A percentile compares a stretch with the other conserved stretches of the same genome.
Conservation (phyloP, 2,888 invertebrate genomes). For the Drosophila birchii region DNA sequence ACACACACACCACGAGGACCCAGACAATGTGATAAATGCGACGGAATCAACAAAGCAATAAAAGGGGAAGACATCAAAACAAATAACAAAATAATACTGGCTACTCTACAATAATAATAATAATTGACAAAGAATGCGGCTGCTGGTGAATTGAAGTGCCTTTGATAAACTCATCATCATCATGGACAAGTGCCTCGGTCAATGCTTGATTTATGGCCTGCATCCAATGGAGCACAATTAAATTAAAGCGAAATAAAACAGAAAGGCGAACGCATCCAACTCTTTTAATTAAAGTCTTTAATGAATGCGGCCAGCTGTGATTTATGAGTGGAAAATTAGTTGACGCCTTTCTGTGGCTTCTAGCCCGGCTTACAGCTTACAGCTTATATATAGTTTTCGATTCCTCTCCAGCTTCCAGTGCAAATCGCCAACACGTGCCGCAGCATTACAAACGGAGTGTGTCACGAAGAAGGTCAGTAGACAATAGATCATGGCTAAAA, state of each 20-base stretch:
- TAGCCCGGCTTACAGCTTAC: slow-evolving; percentile 1
- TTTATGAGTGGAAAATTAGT: slow-evolving; percentile 59
- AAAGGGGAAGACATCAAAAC: slow-evolving; percentile 20
- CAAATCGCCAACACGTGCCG: slow-evolving; percentile 64
- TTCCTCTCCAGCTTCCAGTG: slow-evolving; percentile 1
- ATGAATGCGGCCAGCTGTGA: slow-evolving; percentile 50
- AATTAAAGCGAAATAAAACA: slow-evolving; percentile 64
- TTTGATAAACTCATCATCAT: slow-evolving; percentile 70
- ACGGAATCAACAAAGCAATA: slow-evolving; percentile 46
- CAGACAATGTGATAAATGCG: slow-evolving; percentile 52
- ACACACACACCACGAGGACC: slow-evolving; percentile 29
- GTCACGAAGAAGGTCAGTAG: slow-evolving; percentile 63
- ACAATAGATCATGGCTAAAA: slow-evolving; percentile 53
- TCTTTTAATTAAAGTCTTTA: slow-evolving; percentile 62
- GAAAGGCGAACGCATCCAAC: slow-evolving; percentile 40
- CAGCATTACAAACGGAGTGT: slow-evolving; percentile 38
- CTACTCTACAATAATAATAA: slow-evolving; percentile 36
- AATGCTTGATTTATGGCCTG: slow-evolving; percentile 72
- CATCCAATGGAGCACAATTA: slow-evolving; percentile 62
- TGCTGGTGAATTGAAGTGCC: slow-evolving; percentile 69
- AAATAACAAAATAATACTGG: slow-evolving; percentile 42
- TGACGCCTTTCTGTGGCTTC: slow-evolving; percentile 30
- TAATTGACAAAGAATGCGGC: slow-evolving; percentile 72
- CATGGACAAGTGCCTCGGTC: slow-evolving; percentile 41
- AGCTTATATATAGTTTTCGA: neutral